Conservation (phyloP, 1,140 invertebrate species). For the Patella vulgata region DNA sequence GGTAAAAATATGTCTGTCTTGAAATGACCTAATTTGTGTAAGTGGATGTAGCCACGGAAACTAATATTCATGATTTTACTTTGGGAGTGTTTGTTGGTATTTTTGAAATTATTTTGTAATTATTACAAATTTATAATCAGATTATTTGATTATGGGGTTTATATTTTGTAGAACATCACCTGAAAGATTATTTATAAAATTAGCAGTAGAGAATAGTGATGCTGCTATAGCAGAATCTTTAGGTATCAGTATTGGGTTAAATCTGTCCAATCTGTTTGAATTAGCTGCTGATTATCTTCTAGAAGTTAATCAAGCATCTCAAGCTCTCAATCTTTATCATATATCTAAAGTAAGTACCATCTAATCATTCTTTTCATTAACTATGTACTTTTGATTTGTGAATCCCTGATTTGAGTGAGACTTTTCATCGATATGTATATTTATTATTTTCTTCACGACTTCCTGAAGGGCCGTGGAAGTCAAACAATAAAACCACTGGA, state of each 20-base stretch:
- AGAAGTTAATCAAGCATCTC: constrained; percentile 73
- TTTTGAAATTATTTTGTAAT: not conserved
- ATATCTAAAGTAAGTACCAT: constrained; percentile 73
- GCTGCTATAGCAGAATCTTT: constrained; percentile 55
- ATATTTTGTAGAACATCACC: constrained; percentile 75
- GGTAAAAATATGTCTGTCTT: too few relatives aligned
- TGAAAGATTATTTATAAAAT: constrained; percentile 75
- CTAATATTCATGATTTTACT: too few relatives aligned
- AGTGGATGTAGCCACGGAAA: too few relatives aligned
- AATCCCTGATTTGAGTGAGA: not conserved
- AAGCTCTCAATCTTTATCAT: constrained; percentile 78
- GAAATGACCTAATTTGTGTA: too few relatives aligned
- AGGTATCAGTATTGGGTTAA: constrained; percentile 68
- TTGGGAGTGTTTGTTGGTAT: not conserved
- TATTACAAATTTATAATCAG: too few relatives aligned
- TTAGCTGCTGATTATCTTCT: constrained; percentile 78
- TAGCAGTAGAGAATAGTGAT: constrained; percentile 70
- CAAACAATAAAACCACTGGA: too few relatives aligned
- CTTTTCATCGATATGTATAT: constrained; percentile 1
- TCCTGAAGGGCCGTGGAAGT: too few relatives aligned
- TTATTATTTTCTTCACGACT: too few relatives aligned
- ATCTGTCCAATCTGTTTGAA: constrained; percentile 78
- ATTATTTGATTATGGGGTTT: too few relatives aligned
- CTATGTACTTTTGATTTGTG: too few relatives aligned
- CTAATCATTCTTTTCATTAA: not conserved